Evolutionary conservation across 2,888 invertebrate genomes (phyloP).

Genomic region (Xylota segnis): DNA sequence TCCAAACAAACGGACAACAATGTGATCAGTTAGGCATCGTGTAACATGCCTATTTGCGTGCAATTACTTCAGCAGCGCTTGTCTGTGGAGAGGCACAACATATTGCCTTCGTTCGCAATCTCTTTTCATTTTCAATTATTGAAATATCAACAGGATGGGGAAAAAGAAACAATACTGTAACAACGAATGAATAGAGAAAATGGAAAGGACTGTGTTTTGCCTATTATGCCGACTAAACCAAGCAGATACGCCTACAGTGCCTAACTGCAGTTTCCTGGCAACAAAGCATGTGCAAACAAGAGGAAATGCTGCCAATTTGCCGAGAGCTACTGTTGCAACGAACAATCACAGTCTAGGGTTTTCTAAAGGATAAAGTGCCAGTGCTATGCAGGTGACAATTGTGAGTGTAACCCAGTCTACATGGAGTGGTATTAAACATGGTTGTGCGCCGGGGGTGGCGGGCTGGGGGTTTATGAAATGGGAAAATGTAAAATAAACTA

Average conservation of each 20-base stretch:
- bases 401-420: slow-evolving; percentile 48
- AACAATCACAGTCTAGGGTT: slow-evolving; percentile 48
- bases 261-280: slow-evolving; percentile 59
- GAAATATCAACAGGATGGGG: slow-evolving; percentile 36
- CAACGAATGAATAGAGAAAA: slow-evolving; percentile 28
- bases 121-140: slow-evolving; percentile 66
- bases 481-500: slow-evolving; percentile 8
- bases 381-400: slow-evolving; percentile 51
- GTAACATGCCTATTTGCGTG: slow-evolving; percentile 45
- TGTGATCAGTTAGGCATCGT: slow-evolving; percentile 13
- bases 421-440: slow-evolving; percentile 18
- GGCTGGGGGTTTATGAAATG: slow-evolving; percentile 24
- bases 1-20: slow-evolving; percentile 33
- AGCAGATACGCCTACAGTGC: slow-evolving; percentile 43
- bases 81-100: slow-evolving; percentile 20
- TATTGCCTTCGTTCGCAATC: slow-evolving; percentile 21
- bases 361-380: slow-evolving; percentile 37
- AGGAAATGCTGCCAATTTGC: slow-evolving; percentile 71
- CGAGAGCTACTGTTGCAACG: slow-evolving; percentile 46
- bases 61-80: slow-evolving; percentile 58
- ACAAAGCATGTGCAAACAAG: slow-evolving; percentile 61
- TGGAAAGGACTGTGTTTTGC: slow-evolving; percentile 50
- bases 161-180: slow-evolving; percentile 17
- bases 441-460: no score
- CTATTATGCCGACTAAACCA: slow-evolving; percentile 51